A percentile compares a stretch with the other conserved stretches of the same genome.
phyloP scores from a whole-genome alignment of 2,888 invertebrate genomes.

The Keiferia lycopersicella region DNA sequence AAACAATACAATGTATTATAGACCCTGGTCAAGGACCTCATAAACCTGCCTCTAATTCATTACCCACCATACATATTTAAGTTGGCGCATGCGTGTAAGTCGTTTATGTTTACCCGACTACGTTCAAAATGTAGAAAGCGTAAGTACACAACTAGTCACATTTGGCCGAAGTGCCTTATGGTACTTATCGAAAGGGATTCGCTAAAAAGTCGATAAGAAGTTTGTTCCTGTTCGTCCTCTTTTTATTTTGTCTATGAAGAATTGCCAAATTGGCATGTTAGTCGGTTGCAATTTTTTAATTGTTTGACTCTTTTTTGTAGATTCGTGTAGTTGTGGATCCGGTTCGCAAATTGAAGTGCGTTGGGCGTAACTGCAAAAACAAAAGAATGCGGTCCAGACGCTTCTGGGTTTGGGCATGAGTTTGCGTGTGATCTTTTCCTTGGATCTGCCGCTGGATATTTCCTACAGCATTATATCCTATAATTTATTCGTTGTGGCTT shows the following conservation, averaged over 20 bases:
- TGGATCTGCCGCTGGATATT: neutral
- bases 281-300: too few species aligned
- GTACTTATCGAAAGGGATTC: too few species aligned
- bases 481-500: too few species aligned
- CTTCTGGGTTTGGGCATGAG: slow-evolving; percentile 9
- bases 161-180: too few species aligned
- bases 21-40: slow-evolving; percentile 33
- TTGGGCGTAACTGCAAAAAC: slow-evolving; percentile 29
- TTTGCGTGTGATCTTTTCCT: neutral
- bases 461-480: too few species aligned
- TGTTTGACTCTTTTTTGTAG: too few species aligned
- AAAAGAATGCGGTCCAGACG: slow-evolving; percentile 25
- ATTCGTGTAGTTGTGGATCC: slow-evolving; percentile 26
- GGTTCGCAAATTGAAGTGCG: slow-evolving; percentile 32
- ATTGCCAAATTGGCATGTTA: too few species aligned
- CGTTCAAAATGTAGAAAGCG: too few species aligned
- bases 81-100: slow-evolving; percentile 30
- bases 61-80: slow-evolving; percentile 39
- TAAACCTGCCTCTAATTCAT: slow-evolving; percentile 42
- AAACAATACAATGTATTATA: slow-evolving; percentile 7
- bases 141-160: too few species aligned
- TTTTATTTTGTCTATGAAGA: too few species aligned
- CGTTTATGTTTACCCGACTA: slow-evolving; percentile 1
- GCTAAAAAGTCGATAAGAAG: too few species aligned
- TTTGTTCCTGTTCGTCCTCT: too few species aligned